phyloP scores from a whole-genome alignment of 2,888 invertebrate species.

The Scaptomyza flava region DNA sequence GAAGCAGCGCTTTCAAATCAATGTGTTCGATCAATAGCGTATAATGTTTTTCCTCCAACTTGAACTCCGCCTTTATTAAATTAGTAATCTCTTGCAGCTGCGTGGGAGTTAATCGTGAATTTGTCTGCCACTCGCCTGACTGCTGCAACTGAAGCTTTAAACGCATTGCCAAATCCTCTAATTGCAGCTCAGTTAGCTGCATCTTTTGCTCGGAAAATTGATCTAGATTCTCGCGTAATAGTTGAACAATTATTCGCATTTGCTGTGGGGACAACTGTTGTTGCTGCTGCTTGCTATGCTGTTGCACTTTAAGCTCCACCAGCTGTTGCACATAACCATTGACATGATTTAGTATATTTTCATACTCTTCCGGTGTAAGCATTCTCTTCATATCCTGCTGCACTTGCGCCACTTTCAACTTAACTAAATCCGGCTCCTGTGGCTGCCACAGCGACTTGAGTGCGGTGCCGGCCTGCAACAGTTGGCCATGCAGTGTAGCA shows the following conservation, averaged over 20 bases:
- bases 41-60: conserved; percentile 61
- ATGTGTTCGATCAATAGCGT: conserved; percentile 75
- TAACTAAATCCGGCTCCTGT: conserved; percentile 24
- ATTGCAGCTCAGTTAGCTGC: conserved; percentile 69
- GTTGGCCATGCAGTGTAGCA: conserved; percentile 64
- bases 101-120: conserved; percentile 75
- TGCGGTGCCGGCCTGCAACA: conserved; percentile 54
- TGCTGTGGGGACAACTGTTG: conserved; percentile 69
- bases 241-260: conserved; percentile 72
- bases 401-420: conserved; percentile 62
- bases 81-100: conserved; percentile 83
- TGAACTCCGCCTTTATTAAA: conserved; percentile 72
- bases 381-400: conserved; percentile 74
- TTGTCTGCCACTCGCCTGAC: conserved; percentile 49
- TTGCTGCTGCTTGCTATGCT: conserved; percentile 59
- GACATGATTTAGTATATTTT: conserved; percentile 82
- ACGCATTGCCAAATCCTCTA: conserved; percentile 77
- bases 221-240: conserved; percentile 79
- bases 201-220: conserved; percentile 48
- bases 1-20: conserved; percentile 82
- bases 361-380: conserved; percentile 81
- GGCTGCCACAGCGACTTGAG: conserved; percentile 58
- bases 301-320: conserved; percentile 78
- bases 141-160: conserved; percentile 67
- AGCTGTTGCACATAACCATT: conserved; percentile 82